Evolutionary conservation across 2,113 vertebrate genomes (phyloP), one percentile per base, ranked within the genome.

Genomic region (Melanerpes formicivorus): DNA sequence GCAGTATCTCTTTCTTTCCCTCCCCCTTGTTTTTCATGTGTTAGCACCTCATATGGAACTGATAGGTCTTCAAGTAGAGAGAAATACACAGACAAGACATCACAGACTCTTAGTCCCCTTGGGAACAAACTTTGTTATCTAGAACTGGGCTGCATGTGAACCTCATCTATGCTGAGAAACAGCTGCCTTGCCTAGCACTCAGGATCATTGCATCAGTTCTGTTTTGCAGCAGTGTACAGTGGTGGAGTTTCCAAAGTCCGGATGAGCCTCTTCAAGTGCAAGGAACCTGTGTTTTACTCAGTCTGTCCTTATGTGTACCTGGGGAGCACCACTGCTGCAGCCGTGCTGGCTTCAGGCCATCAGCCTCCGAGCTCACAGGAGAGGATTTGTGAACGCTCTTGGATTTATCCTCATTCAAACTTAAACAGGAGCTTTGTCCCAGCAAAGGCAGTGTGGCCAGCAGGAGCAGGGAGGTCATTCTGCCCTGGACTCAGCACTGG

Each of bases 341-440:
- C 78, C 92, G 71, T 82, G 67, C 37, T 95, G 92, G 80, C 74
- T 76, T 85, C 64, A 64, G 87, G 78, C 86, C 77, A 79, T n/a
- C 44, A 84, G 1, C 48, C 40, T 60, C 64, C 59, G 59, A 30
- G 23, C 37, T 80, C 69, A 65, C 48, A 72, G 25, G 30, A 75
- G 44, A 78, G 21, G 32, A 56, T 74, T 90, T 90, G 80, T 91
- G 88, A 83, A 66, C 54, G 58, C 52, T 46, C 58, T 87, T 87
- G 76, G 85, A 83, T 67, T 71, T 80, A 84, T 21, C 60, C 44
- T 44, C 27, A 6, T 73, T 87, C 56, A 90, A 75, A 70, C 34
- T 82, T 70, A 89, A 92, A 90, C 27, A 56, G 70, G 32, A 79
- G 6, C 50, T 82, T 90, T 90, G 82, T 92, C 78, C 37, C 40